Conservation (phyloP, 2,113 vertebrate genomes). For the Mastomys coucha region DNA sequence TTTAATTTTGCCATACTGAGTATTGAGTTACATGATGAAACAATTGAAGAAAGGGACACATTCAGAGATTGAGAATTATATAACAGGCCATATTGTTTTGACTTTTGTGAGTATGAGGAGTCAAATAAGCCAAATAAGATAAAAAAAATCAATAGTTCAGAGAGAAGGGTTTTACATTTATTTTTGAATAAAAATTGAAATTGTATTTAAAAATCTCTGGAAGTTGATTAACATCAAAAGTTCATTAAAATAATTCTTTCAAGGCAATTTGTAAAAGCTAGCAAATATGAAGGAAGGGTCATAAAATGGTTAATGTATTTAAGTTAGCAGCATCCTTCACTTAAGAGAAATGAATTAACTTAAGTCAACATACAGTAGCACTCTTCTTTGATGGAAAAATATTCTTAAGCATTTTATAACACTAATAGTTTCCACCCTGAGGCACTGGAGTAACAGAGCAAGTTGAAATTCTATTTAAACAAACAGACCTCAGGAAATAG, state of each 20-base stretch:
- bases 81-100: not conserved
- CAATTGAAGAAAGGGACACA: not conserved
- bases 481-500: slow-evolving; percentile 48
- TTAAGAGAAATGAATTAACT: slow-evolving; percentile 19
- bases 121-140: slow-evolving; percentile 51
- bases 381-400: not conserved
- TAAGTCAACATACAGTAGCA: not conserved
- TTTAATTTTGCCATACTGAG: slow-evolving; percentile 15
- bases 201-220: not conserved
- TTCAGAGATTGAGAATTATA: not conserved
- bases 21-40: not conserved
- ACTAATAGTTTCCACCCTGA: not conserved
- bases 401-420: slow-evolving; percentile 14
- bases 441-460: not conserved
- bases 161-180: not conserved
- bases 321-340: not conserved
- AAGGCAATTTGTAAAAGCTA: slow-evolving; percentile 5
- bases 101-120: not conserved
- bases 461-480: slow-evolving; percentile 58
- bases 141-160: slow-evolving; percentile 18
- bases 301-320: not conserved
- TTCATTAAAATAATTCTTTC: not conserved
- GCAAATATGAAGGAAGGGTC: not conserved
- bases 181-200: slow-evolving; percentile 30
- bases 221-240: not conserved